Conservation (phyloP, 2,888 invertebrate species). For the Myathropa florea region DNA sequence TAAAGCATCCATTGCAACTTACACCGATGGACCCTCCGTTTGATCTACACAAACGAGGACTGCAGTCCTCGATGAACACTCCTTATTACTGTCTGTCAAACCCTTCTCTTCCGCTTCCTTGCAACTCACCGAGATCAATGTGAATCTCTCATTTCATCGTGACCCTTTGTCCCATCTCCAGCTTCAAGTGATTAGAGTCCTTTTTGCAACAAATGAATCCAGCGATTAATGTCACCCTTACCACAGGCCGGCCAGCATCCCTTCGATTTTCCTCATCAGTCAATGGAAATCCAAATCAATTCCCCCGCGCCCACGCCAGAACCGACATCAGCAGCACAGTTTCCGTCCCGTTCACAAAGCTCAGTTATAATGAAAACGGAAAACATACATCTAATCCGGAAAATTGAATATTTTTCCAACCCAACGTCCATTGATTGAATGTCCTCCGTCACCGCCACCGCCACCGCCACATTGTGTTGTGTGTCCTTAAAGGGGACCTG, state of each 20-base stretch:
- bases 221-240: background rate
- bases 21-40: no score
- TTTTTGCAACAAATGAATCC: background rate
- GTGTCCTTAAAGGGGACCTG: background rate
- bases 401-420: constrained; percentile 47
- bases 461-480: background rate
- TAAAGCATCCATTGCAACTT: no score
- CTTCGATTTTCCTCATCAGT: background rate
- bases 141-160: background rate
- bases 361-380: constrained; percentile 8
- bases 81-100: background rate
- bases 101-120: no score
- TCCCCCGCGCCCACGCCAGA: background rate
- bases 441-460: constrained; percentile 1
- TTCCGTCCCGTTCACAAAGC: background rate
- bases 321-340: no score
- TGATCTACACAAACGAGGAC: no score
- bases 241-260: background rate
- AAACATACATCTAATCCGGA: constrained; percentile 19
- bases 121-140: background rate
- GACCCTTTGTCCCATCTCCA: background rate
- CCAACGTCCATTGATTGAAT: constrained; percentile 42
- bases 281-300: background rate
- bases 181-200: background rate
- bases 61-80: no score